Percentiles rank a stretch among this genome's conserved stretches.
These are phyloP conservation scores for Heptranchias perlo DNA, from an alignment of 2,113 vertebrate species.

Conservation along the genomic window DNA sequence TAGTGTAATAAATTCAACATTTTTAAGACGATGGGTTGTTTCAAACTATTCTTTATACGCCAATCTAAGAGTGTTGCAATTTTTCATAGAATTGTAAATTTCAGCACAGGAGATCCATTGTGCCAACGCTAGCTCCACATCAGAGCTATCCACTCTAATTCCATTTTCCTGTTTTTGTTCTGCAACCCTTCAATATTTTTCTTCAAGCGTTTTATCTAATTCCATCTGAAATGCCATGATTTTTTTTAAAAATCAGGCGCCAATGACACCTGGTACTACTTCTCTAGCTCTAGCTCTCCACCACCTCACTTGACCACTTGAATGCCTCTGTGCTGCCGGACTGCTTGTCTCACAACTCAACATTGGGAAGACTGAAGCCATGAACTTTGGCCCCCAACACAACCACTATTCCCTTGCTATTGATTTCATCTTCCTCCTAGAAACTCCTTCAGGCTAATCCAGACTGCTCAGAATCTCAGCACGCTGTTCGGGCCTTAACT, in stretches of 20 bases:
- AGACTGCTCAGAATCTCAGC: background rate
- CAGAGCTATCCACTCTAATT: background rate
- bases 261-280: too few relatives aligned
- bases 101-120: background rate
- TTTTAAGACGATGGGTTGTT: background rate
- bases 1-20: background rate
- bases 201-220: background rate
- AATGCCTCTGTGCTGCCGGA: background rate
- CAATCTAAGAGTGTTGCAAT: background rate
- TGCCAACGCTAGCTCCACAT: background rate
- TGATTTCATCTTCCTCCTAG: background rate
- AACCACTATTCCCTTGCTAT: background rate
- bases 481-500: background rate
- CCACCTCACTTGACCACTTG: background rate
- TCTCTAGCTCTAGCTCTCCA: background rate
- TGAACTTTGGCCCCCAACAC: background rate
- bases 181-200: background rate
- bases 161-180: background rate
- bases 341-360: background rate
- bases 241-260: background rate
- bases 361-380: background rate
- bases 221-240: background rate
- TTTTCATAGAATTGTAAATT: background rate
- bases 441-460: background rate
- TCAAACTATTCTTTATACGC: background rate